A percentile compares a stretch with the other conserved stretches of the same genome.
phyloP scores from a whole-genome alignment of 2,797 vertebrate genomes.

The Anniella stebbinsi region DNA sequence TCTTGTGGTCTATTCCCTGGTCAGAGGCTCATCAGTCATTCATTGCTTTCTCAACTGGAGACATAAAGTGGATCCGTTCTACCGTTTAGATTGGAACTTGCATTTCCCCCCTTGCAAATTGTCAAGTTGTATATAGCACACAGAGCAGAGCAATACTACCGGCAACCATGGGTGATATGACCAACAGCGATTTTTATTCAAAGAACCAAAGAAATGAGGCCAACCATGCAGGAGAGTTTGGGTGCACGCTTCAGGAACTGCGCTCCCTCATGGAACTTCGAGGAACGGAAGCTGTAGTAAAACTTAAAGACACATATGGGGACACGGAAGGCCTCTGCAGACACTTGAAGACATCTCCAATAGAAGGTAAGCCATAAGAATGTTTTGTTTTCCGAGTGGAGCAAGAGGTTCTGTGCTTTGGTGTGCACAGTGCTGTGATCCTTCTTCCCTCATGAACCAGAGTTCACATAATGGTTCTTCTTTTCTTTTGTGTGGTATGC shows the following conservation, averaged over 20 bases:
- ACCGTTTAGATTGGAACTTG: slow-evolving; percentile 61
- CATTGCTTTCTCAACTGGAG: slow-evolving; percentile 52
- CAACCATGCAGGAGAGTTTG: slow-evolving; percentile 91
- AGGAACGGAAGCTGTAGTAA: slow-evolving; percentile 94
- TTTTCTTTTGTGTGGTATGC: not conserved
- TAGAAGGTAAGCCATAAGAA: slow-evolving; percentile 87
- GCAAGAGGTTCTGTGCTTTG: too few relatives aligned
- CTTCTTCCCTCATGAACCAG: slow-evolving; percentile 29
- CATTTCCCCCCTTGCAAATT: slow-evolving; percentile 59
- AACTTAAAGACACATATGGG: slow-evolving; percentile 95
- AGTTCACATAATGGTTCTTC: slow-evolving; percentile 7
- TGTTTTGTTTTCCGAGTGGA: not conserved
- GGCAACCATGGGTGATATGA: slow-evolving; percentile 96
- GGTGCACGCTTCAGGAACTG: slow-evolving; percentile 94
- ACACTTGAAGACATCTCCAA: slow-evolving; percentile 94
- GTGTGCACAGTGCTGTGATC: not conserved
- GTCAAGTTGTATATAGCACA: slow-evolving; percentile 63
- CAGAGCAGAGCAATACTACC: slow-evolving; percentile 73
- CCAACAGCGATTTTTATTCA: slow-evolving; percentile 98
- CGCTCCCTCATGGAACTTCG: slow-evolving; percentile 98
- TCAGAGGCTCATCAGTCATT: slow-evolving; percentile 60
- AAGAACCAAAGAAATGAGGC: slow-evolving; percentile 99
- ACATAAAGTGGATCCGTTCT: slow-evolving; percentile 68
- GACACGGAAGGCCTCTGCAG: slow-evolving; percentile 94
- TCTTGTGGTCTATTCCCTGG: slow-evolving; percentile 80